A percentile compares a stretch with the other conserved stretches of the same genome.
Conservation (phyloP, 2,113 vertebrate species). For the Cranoglanis bouderius region DNA sequence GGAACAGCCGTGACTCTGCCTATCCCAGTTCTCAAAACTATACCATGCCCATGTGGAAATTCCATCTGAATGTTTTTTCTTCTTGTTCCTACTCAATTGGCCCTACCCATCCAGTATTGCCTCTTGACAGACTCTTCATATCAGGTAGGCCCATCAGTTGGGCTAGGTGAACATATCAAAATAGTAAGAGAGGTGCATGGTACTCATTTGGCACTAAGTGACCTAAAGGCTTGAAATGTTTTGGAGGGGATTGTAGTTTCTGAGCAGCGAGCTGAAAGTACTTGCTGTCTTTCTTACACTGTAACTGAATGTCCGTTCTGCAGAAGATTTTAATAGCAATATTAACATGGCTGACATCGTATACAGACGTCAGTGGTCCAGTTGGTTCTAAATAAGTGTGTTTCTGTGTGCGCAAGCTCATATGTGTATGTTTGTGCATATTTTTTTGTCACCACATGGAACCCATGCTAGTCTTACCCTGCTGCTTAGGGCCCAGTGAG, state of each 20-base stretch:
- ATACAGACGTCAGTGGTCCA: neutral
- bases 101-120: neutral
- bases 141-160: neutral
- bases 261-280: neutral
- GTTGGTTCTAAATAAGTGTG: constrained; percentile 17
- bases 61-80: neutral
- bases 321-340: neutral
- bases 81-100: neutral
- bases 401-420: constrained; percentile 10
- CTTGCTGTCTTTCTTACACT: neutral
- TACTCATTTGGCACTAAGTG: neutral
- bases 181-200: neutral
- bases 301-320: neutral
- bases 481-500: constrained; percentile 17
- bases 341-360: neutral
- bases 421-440: constrained; percentile 36
- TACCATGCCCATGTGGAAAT: neutral
- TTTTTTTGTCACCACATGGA: constrained; percentile 9
- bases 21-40: neutral
- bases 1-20: neutral
- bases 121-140: neutral
- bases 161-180: neutral
- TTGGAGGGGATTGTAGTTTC: neutral
- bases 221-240: neutral
- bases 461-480: neutral